Evolutionary conservation across 2,888 invertebrate species (phyloP), one percentile per base, ranked within the genome.

Genomic region (Periphyllus acericola): DNA sequence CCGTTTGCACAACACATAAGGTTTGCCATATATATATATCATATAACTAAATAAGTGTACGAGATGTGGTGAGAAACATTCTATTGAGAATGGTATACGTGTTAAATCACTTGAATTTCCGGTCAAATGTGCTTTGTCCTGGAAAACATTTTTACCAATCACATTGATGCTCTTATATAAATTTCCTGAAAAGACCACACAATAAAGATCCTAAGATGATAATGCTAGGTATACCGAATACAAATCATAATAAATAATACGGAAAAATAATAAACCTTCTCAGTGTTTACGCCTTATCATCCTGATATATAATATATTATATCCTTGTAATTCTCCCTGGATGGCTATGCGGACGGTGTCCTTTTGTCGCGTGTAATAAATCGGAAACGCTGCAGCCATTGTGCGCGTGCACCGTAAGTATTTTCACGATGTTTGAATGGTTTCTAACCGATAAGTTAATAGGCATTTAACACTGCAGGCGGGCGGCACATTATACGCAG

Each of bases 51-150:
- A 68, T 60, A 60, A 25, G 25, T 25, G 29, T 29, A 68, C 60
- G 25, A 25, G 8, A 60, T 29, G 29, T n/a, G 68, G 68, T 68
- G 25, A 68, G 29, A 68, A 29, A n/a, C 29, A 25, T n/a, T n/a
- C 11, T 25, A 25, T 29, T n/a, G 68, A 25, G 60, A 60, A 19
- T 25, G 68, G 29, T 25, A 60, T 79, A 34, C 55, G 55, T 79
- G 79, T 79, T 32, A 55, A 79, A 79, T 79, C 55, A 60, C 34
- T 34, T 8, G 79, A 34, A 60, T 79, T 79, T 79, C 79, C 79
- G 79, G 79, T 79, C 55, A 79, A 79, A 32, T 78, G 78, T 55
- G 52, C 78, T 78, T 78, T 78, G 78, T 78, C 52, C 52, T 19
- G 25, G 78, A 32, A 72, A 34, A 68, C 68, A 68, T 68, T 68